Percentiles rank a stretch among this genome's conserved stretches.
phyloP scores from a whole-genome alignment of 2,113 vertebrate genomes.

The Globicephala melas region DNA sequence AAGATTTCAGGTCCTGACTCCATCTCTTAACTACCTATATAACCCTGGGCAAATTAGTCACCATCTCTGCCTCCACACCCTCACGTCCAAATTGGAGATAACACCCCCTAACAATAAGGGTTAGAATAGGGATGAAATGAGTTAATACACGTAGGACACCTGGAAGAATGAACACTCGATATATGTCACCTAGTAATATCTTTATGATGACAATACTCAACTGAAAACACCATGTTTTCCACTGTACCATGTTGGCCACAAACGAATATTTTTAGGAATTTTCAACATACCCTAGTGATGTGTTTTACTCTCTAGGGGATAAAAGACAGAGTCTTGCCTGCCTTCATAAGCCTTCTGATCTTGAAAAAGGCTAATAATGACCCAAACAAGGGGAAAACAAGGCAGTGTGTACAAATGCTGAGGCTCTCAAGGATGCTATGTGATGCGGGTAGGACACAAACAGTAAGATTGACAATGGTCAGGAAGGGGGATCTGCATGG shows the following conservation, averaged over 20 bases:
- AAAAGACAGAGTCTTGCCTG: no score
- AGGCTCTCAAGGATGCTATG: neutral
- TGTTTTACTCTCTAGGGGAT: accelerated
- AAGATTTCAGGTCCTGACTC: neutral
- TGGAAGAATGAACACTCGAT: neutral
- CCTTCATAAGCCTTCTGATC: neutral
- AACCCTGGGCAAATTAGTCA: neutral
- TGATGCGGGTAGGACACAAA: neutral
- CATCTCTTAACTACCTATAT: neutral
- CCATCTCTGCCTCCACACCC: neutral
- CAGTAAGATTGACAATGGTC: neutral
- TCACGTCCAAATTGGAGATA: neutral
- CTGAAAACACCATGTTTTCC: neutral
- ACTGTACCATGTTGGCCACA: neutral
- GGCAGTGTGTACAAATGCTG: no score
- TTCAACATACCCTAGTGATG: neutral
- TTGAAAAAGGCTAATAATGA: neutral
- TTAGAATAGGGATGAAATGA: neutral
- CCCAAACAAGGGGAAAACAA: neutral
- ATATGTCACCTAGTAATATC: neutral
- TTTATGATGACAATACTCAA: neutral
- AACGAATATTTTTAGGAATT: no score
- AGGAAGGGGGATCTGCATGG: neutral
- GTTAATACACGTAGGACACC: neutral
- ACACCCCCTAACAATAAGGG: neutral